Base-by-base conservation (phyloP, 2,888 invertebrate genomes). In the Unio pictorum region DNA sequence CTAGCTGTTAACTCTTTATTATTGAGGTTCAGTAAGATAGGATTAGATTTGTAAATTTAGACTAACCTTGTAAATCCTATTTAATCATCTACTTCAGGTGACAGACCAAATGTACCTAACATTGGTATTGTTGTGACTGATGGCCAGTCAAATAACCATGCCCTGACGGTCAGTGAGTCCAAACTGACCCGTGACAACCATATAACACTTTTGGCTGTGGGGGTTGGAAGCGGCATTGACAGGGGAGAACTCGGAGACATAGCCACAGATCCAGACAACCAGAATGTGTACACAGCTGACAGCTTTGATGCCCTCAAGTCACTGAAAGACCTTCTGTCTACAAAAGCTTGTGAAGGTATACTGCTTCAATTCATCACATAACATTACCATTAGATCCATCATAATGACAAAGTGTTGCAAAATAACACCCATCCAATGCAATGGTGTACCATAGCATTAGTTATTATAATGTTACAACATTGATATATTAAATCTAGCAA, bases 121-220 rank as follows among this genome's bases (percentile, higher is more conserved):
- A 76, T 86, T 18, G 86, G 79, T 30, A 81, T 86, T 55, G 80
- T 86, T 23, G 75, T 86, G 23, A 86, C 86, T 1, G 86, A 86
- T 64, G 84, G 86, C 18, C 72, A 79, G 68, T 83, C 83, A 20
- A 78, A 76, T 61, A 82, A 78, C 69, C 69, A 79, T 23, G 64
- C 72, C 7, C 54, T 72, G 55, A 82, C 82, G 0, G 70, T 75
- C 6, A 65, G 74, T 5, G 83, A 83, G 61, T 82, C 84, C 11
- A 70, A 79, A 67, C 78, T 77, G 59, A 78, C 80, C 1, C 66
- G 80, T 56, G 78, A 77, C 45, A 73, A 75, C n/a, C 82, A 82
- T 26, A 81, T 82, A 57, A 81, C 78, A 8, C 71, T 85, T 58
- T 69, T 85, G 23, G 82, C 85, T 26, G 78, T 85, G 61, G 85